Base-by-base conservation (phyloP, 2,888 invertebrate species). In the Eurytoma californica region DNA sequence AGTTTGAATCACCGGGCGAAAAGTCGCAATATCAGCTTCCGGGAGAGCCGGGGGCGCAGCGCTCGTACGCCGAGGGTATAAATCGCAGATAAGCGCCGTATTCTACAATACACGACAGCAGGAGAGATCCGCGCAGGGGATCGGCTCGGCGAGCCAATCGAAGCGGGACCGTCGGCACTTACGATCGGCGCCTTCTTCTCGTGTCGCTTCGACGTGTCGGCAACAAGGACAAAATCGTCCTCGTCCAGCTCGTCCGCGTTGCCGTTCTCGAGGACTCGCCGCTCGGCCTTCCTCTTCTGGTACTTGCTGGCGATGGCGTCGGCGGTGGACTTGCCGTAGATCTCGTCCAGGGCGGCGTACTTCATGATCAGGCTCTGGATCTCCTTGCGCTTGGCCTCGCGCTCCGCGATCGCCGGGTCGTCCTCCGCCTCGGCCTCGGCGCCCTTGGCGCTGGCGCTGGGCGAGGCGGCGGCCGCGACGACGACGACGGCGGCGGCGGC, bases 341-440 rank as follows among this genome's bases (percentile, higher is more conserved):
- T 93, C 86, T 95, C 95, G 85, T 95, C 95, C 83, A 96, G 91
- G 65, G 95, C 95, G 49, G 95, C 94, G 89, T 96, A 96, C 89
- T 96, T 96, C 92, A 94, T 92, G 81, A 96, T 95, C 79, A 97
- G 91, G 85, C 94, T 94, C 88, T 95, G 95, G 80, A 96, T 95
- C 87, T 97, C 96, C 86, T 96, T 96, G 55, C 96, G 93, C 85
- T 94, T 94, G 13, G 95, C 94, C 88, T 96, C 95, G 63, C 96
- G 92, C 83, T 96, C 96, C 83, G 93, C 92, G 67, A 93, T 90
- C 30, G 92, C 91, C 81, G 92, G 92, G 86, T 94, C 94, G 91
- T 83, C 92, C 92, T 66, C 49, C 12, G 88, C 89, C 77, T 92
- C 92, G 18, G 87, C 88, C n/a, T n/a, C 49, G 13, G n/a, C n/a